Percentiles rank a stretch among this genome's conserved stretches.
phyloP scores from a whole-genome alignment of 2,888 invertebrate genomes.

The Drosophila tanythrix region DNA sequence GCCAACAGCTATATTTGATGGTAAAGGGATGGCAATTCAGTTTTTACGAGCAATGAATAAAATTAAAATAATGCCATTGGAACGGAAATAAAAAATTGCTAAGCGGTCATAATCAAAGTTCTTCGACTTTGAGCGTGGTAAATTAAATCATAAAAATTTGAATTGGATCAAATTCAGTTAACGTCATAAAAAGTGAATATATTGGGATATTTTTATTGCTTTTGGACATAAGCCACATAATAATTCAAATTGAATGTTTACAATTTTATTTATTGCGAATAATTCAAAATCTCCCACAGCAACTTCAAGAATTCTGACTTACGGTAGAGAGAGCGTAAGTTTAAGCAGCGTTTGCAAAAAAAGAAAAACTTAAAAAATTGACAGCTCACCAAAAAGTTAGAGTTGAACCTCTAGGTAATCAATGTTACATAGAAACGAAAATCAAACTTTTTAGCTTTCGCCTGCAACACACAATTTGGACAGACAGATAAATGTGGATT shows the following conservation, averaged over 20 bases:
- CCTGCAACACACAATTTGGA: background rate
- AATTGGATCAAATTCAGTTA: slow-evolving; percentile 17
- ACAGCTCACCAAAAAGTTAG: slow-evolving; percentile 7
- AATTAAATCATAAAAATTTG: slow-evolving; percentile 31
- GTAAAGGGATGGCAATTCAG: background rate
- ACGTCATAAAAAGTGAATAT: slow-evolving; percentile 18
- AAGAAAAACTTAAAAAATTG: background rate
- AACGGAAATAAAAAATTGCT: background rate
- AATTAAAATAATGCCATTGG: slow-evolving; percentile 1
- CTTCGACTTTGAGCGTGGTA: background rate
- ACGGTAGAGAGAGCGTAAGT: background rate
- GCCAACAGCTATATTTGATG: background rate
- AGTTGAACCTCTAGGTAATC: slow-evolving; percentile 9
- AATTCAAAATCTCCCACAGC: background rate
- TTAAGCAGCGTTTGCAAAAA: background rate
- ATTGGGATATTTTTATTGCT: background rate
- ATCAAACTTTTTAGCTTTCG: background rate
- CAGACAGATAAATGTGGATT: slow-evolving; percentile 7
- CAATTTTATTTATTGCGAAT: slow-evolving; percentile 18
- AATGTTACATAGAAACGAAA: background rate
- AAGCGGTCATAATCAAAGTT: background rate
- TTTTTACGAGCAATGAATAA: slow-evolving; percentile 30
- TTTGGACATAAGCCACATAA: slow-evolving; percentile 7
- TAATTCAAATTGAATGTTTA: slow-evolving; percentile 16
- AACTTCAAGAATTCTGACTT: slow-evolving; percentile 1